These are phyloP conservation scores for Chlorops oryzae DNA, from an alignment of 1,140 invertebrate species.

Conservation along the genomic window DNA sequence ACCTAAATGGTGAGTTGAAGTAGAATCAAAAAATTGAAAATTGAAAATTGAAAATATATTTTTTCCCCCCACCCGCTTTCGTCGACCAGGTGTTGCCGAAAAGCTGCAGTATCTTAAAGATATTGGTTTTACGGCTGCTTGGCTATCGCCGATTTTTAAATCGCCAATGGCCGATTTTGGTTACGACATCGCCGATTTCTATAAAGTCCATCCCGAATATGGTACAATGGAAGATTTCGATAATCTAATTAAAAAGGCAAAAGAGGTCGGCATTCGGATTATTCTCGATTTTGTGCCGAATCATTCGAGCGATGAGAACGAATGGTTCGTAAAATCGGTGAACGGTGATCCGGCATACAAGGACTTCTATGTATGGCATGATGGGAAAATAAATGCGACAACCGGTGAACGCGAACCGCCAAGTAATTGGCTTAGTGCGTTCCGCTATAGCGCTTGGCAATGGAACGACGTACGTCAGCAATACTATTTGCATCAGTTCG, in stretches of 20 bases:
- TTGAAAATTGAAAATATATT: no score
- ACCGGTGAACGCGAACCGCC: constrained; percentile 43
- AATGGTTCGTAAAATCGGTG: constrained; percentile 66
- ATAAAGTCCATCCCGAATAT: constrained; percentile 61
- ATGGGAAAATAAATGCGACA: constrained; percentile 43
- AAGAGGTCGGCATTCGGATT: constrained; percentile 55
- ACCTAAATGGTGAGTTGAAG: constrained; percentile 53
- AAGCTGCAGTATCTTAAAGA: constrained; percentile 52
- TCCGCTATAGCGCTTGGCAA: constrained; percentile 52
- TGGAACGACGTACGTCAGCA: constrained; percentile 51
- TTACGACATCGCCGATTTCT: constrained; percentile 73
- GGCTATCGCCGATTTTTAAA: constrained; percentile 66
- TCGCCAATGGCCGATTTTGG: constrained; percentile 65
- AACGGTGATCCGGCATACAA: constrained; percentile 52
- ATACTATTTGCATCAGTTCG: constrained; percentile 61
- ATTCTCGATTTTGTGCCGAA: constrained; percentile 68
- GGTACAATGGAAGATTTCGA: constrained; percentile 70
- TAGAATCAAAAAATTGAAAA: no score
- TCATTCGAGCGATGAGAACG: constrained; percentile 65
- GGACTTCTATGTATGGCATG: constrained; percentile 69
- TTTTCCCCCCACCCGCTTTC: no score
- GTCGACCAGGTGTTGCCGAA: constrained; percentile 52
- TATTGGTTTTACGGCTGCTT: constrained; percentile 55
- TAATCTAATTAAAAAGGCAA: constrained; percentile 54
- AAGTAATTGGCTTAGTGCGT: constrained; percentile 55